Percentiles rank a stretch among this genome's conserved stretches.
phyloP scores from a whole-genome alignment of 2,888 invertebrate genomes.

The Piscicola geometra region DNA sequence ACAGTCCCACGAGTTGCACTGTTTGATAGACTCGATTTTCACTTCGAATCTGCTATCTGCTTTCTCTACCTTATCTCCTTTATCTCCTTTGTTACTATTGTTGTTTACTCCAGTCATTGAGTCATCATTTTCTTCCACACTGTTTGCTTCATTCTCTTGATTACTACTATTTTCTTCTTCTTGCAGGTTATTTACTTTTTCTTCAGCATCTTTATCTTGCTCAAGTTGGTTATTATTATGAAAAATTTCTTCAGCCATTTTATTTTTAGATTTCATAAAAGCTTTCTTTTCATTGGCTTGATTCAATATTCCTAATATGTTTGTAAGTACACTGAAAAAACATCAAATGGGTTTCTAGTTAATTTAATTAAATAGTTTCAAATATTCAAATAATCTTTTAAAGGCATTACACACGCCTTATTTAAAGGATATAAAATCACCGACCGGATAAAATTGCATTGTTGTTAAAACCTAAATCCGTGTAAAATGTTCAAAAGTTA shows the following conservation, averaged over 20 bases:
- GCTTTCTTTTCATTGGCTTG: too few relatives aligned
- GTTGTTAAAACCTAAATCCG: conserved; percentile 1
- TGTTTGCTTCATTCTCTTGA: too few relatives aligned
- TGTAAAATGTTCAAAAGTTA: background rate
- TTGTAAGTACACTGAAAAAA: too few relatives aligned
- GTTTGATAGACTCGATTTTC: background rate
- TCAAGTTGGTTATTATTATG: too few relatives aligned
- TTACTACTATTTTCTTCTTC: background rate
- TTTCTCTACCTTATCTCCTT: background rate
- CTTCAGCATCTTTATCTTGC: background rate
- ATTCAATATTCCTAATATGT: background rate
- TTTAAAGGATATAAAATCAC: background rate
- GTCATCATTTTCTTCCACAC: background rate
- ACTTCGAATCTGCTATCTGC: background rate
- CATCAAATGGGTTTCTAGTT: too few relatives aligned
- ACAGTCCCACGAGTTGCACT: conserved; percentile 5
- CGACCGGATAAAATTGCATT: background rate
- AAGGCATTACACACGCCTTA: background rate
- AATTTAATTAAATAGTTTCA: too few relatives aligned
- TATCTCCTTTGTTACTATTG: background rate
- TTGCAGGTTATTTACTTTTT: background rate
- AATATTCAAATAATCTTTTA: too few relatives aligned
- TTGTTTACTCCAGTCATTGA: too few relatives aligned
- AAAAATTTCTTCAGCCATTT: too few relatives aligned
- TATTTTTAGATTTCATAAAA: too few relatives aligned